A percentile compares a stretch with the other conserved stretches of the same genome.
Conservation (phyloP, 1,140 invertebrate genomes). For the Carcinoscorpius rotundicauda region DNA sequence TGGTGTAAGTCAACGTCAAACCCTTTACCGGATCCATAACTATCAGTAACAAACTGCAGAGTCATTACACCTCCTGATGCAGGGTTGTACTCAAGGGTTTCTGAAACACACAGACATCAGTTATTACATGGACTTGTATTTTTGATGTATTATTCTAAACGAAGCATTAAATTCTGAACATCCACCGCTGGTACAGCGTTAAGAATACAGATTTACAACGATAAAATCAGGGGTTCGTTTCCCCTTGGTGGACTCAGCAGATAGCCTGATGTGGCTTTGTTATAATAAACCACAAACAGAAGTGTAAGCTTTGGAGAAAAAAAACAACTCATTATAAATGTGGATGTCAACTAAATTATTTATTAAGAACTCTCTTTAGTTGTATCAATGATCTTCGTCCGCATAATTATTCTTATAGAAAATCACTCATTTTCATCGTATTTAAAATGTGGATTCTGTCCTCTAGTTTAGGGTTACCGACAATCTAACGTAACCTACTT, state of each 20-base stretch:
- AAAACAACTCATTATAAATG: too few species aligned
- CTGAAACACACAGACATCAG: slow-evolving; percentile 6
- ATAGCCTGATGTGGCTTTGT: not conserved
- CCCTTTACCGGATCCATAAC: slow-evolving; percentile 18
- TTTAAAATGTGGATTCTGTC: not conserved
- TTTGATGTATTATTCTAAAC: not conserved
- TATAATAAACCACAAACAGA: too few species aligned
- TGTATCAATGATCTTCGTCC: too few species aligned
- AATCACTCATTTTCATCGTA: too few species aligned
- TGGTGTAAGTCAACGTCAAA: slow-evolving; percentile 23
- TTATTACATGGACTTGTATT: not conserved
- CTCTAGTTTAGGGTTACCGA: not conserved
- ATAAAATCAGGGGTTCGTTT: slow-evolving; percentile 14
- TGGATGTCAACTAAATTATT: too few species aligned
- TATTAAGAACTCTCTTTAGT: too few species aligned
- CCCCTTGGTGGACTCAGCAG: slow-evolving; percentile 10
- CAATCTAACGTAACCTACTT: not conserved
- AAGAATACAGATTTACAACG: not conserved
- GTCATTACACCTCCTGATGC: slow-evolving; percentile 13
- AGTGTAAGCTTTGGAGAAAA: too few species aligned
- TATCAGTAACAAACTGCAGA: slow-evolving; percentile 22
- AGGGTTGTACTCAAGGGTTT: slow-evolving; percentile 19
- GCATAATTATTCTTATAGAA: too few species aligned
- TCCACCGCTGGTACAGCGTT: not conserved
- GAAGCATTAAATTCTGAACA: not conserved